Percentiles rank a stretch among this genome's conserved stretches.
phyloP scores from a whole-genome alignment of 2,797 vertebrate genomes.

The Sebastes diaconus region DNA sequence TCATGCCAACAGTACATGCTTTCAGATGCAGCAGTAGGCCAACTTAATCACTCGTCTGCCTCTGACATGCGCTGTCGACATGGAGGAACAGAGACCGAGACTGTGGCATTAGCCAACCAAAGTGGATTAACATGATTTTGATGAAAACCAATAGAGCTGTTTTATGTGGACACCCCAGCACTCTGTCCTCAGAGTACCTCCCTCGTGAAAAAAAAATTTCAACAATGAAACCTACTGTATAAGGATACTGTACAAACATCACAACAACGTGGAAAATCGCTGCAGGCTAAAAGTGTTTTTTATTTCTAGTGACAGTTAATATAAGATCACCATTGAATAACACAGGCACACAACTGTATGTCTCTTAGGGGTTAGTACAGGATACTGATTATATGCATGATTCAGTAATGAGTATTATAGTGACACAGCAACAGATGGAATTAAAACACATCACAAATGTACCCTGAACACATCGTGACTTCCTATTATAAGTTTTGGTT shows the following conservation, averaged over 20 bases:
- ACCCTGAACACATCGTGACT: background rate
- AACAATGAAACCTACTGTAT: background rate
- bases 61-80: slow-evolving; percentile 34
- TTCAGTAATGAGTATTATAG: background rate
- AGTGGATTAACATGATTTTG: slow-evolving; percentile 53
- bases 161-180: background rate
- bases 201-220: background rate
- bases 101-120: slow-evolving; percentile 18
- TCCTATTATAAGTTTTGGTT: background rate
- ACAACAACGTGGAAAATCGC: background rate
- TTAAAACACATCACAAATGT: background rate
- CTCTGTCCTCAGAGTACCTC: background rate
- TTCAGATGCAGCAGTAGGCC: slow-evolving; percentile 16
- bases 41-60: slow-evolving; percentile 46
- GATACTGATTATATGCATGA: background rate
- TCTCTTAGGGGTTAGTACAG: background rate
- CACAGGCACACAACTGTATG: background rate
- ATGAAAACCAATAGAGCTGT: slow-evolving; percentile 28
- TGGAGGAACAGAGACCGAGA: background rate
- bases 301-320: background rate
- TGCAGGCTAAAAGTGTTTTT: background rate
- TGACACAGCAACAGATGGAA: background rate
- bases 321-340: background rate
- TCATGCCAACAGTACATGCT: slow-evolving; percentile 23
- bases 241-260: background rate